Conservation (phyloP, 1,140 invertebrate genomes). For the Chelonus insularis region DNA sequence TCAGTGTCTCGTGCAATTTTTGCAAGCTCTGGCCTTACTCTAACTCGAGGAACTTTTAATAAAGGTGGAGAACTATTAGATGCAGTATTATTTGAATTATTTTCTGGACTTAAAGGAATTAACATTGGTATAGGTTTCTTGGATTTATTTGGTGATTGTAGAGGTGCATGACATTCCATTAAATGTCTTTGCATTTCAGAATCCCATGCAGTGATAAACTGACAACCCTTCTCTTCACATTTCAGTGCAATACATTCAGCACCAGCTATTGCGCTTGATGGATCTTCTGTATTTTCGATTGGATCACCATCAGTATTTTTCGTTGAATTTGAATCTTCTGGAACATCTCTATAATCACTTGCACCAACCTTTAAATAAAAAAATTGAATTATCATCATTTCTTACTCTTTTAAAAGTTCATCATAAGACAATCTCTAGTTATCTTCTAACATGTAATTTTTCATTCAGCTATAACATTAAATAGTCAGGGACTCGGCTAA, state of each 20-base stretch:
- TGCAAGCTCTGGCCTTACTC: slow-evolving; percentile 52
- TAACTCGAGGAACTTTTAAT: slow-evolving; percentile 49
- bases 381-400: background rate
- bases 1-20: slow-evolving; percentile 63
- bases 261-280: slow-evolving; percentile 37
- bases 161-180: slow-evolving; percentile 47
- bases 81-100: slow-evolving; percentile 21
- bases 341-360: slow-evolving; percentile 47
- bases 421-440: too few relatives aligned
- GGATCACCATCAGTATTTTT: slow-evolving; percentile 28
- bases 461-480: too few relatives aligned
- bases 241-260: slow-evolving; percentile 54
- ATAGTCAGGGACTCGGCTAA: too few relatives aligned
- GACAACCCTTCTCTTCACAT: slow-evolving; percentile 58
- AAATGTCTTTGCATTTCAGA: slow-evolving; percentile 60
- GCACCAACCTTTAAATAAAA: slow-evolving; percentile 46
- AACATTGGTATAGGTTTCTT: slow-evolving; percentile 51
- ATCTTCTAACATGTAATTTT: too few relatives aligned
- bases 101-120: slow-evolving; percentile 44
- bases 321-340: slow-evolving; percentile 27
- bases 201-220: slow-evolving; percentile 62
- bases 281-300: slow-evolving; percentile 29
- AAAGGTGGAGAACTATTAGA: slow-evolving; percentile 36
- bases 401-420: too few relatives aligned
- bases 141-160: slow-evolving; percentile 39